Percentiles rank a stretch among this genome's conserved stretches.
Conservation (phyloP, 1,140 invertebrate genomes). For the Oryzaephilus surinamensis region DNA sequence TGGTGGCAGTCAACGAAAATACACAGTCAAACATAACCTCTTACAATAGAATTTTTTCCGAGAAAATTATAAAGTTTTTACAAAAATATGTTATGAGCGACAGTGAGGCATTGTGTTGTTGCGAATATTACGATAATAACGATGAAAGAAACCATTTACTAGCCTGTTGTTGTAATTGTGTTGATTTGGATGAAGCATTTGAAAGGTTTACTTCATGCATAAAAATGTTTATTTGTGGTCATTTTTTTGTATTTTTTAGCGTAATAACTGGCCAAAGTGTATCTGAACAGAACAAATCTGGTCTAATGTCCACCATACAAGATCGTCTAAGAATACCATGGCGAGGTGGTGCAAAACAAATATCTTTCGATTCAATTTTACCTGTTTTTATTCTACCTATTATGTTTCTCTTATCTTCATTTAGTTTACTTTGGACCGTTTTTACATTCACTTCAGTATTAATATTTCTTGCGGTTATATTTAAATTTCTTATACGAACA, state of each 20-base stretch:
- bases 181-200: conserved; percentile 41
- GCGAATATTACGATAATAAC: conserved; percentile 43
- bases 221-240: background rate
- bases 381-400: conserved; percentile 52
- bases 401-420: conserved; percentile 46
- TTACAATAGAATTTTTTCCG: no score
- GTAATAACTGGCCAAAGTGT: conserved; percentile 22
- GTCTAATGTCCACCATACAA: conserved; percentile 36
- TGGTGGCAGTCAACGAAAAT: no score
- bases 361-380: conserved; percentile 47
- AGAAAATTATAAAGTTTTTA: no score
- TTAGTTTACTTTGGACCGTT: conserved; percentile 47
- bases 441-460: conserved; percentile 50
- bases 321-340: conserved; percentile 46
- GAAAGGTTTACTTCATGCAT: conserved; percentile 32
- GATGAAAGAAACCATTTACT: conserved; percentile 43
- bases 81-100: conserved; percentile 12
- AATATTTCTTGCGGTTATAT: conserved; percentile 50
- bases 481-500: conserved; percentile 44
- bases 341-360: conserved; percentile 42
- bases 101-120: conserved; percentile 41
- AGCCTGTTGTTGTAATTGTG: conserved; percentile 47
- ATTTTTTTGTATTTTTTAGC: conserved; percentile 25
- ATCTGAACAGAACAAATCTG: conserved; percentile 13
- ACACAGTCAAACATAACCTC: no score